These are phyloP conservation scores for Sciurus vulgaris DNA, from an alignment of 2,797 vertebrate species.

Conservation along the genomic window DNA sequence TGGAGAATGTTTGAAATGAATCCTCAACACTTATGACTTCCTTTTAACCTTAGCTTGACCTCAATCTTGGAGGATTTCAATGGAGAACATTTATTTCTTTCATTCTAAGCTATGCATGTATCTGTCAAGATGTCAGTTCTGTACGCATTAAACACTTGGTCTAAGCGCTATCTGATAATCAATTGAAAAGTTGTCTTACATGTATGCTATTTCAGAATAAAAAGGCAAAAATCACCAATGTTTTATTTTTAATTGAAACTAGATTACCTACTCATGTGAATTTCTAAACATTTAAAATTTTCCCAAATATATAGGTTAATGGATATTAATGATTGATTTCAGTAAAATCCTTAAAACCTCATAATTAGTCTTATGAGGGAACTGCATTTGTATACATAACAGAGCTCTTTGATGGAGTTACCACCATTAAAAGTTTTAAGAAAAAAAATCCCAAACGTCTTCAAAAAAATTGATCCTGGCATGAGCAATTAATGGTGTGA, in stretches of 20 bases:
- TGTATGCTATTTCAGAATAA: constrained; percentile 74
- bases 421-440: constrained; percentile 61
- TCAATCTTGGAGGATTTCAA: constrained; percentile 73
- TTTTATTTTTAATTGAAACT: constrained; percentile 78
- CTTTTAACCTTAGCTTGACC: constrained; percentile 71
- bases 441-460: constrained; percentile 73
- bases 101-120: constrained; percentile 68
- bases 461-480: constrained; percentile 61
- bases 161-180: constrained; percentile 80
- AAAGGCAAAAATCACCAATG: constrained; percentile 74
- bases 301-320: constrained; percentile 77
- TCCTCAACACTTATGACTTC: constrained; percentile 70
- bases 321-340: constrained; percentile 70
- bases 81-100: constrained; percentile 72
- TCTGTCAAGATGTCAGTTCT: constrained; percentile 79
- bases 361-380: constrained; percentile 26
- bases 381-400: constrained; percentile 50
- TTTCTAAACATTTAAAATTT: constrained; percentile 68
- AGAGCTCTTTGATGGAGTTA: constrained; percentile 51
- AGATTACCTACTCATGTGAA: not conserved
- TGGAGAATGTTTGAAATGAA: constrained; percentile 68
- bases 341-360: constrained; percentile 13
- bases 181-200: constrained; percentile 54
- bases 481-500: constrained; percentile 83
- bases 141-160: constrained; percentile 52